Evolutionary conservation across 1,140 invertebrate species (phyloP), one percentile per base, ranked within the genome.

Genomic region (Ips nitidus): DNA sequence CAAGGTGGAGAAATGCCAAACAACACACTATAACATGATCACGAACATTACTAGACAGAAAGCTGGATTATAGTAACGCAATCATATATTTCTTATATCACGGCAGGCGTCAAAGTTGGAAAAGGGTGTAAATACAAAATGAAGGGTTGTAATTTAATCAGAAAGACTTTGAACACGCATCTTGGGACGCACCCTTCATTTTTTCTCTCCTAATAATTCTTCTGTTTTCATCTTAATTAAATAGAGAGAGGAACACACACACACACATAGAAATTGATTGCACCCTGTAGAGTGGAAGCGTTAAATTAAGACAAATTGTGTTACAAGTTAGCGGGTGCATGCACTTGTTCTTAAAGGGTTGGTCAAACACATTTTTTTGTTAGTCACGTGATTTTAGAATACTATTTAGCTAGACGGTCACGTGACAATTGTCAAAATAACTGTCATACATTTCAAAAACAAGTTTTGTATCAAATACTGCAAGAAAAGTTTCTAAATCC

Each of bases 101-200:
- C 69, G 69, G 45, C 58, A 70, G 63, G 69, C 41, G 42, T 8
- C 55, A 62, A 22, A 22, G 22, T 22, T 22, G 42, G 61, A 56
- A 64, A 53, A 61, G 70, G 70, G 66, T 69, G 43, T 60, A 71
- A 70, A 64, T 58, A 67, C 66, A 57, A 66, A 73, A 72, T 72
- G 75, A 77, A 79, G 75, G 74, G 72, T 76, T 77, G 78, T 78
- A 78, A 78, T 80, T 80, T 77, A 80, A 80, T 80, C 74, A 73
- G 75, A 77, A 76, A 77, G 75, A 70, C 71, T 69, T 75, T 43
- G 58, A 77, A 72, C 78, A 80, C 78, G 78, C 78, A 77, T 80
- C 77, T 80, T 70, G 39, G 43, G 60, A 70, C 76, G 76, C 59
- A 77, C 75, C 77, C 74, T 73, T 55, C 47, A 70, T 61, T 70